These are phyloP conservation scores for Galerucella calmariensis DNA, from an alignment of 2,888 invertebrate genomes.

Conservation along the genomic window DNA sequence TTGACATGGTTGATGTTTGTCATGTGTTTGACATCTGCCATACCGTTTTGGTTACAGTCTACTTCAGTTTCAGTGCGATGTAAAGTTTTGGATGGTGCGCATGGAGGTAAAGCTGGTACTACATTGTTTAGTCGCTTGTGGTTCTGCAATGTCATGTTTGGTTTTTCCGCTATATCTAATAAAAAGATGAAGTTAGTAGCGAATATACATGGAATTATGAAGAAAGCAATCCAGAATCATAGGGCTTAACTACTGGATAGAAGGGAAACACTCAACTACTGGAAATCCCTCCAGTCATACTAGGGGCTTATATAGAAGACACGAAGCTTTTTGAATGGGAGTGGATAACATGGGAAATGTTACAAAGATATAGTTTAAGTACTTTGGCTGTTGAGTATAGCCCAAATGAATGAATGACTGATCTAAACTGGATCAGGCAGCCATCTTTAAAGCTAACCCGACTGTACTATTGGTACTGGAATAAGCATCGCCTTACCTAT, in stretches of 20 bases:
- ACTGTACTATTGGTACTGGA: too few relatives aligned
- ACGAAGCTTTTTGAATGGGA: too few relatives aligned
- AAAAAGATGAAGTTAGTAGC: conserved; percentile 8
- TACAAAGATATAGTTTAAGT: too few relatives aligned
- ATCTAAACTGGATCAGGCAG: too few relatives aligned
- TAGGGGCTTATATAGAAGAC: too few relatives aligned
- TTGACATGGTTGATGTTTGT: background rate
- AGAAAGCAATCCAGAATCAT: background rate
- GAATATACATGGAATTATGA: background rate
- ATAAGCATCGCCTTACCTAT: conserved; percentile 26
- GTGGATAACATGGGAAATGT: too few relatives aligned
- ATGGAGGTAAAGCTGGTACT: conserved; percentile 29
- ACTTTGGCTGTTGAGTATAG: too few relatives aligned
- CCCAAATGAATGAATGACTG: too few relatives aligned
- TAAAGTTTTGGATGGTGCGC: conserved; percentile 20
- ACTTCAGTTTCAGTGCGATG: conserved; percentile 34
- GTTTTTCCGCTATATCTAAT: conserved; percentile 29
- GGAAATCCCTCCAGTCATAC: too few relatives aligned
- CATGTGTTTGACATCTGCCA: conserved; percentile 38
- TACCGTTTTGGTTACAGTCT: conserved; percentile 55
- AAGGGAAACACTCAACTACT: too few relatives aligned
- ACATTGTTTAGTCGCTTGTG: conserved; percentile 68
- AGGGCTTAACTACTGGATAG: too few relatives aligned
- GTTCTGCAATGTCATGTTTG: conserved; percentile 67
- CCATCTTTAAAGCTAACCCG: too few relatives aligned